Base-by-base conservation (phyloP, 2,797 vertebrate species). In the Oreochromis mossambicus region DNA sequence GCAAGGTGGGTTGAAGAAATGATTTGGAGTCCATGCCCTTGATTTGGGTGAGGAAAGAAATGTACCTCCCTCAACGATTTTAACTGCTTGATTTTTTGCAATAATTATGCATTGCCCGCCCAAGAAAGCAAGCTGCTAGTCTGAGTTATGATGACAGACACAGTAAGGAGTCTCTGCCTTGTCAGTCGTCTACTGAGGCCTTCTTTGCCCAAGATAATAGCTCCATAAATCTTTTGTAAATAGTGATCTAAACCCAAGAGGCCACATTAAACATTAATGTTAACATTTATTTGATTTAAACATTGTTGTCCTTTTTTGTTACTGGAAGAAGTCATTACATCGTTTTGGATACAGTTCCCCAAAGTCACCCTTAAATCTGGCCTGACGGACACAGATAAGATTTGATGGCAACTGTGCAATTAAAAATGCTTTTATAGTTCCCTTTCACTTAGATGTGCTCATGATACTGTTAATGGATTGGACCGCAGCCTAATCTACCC, bases 391-490 rank as follows among this genome's bases (percentile, higher is more conserved):
- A 38, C 32, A 14, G 26, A 80, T 84, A 21, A 68, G 48, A 61
- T 81, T 78, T 78, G 52, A 82, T 76, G 79, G 77, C 13, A 77
- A 66, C 19, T 50, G 46, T 32, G 26, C 82, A 82, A 73, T 87
- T 66, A 83, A 88, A 91, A 90, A 75, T 78, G 79, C 78, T 77
- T 90, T 86, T 76, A 51, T 84, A 83, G 50, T 77, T 91, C 43
- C 38, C 76, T 83, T 83, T 87, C 66, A 46, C 84, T 87, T 66
- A 78, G 88, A 92, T 90, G 50, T 81, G 58, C 78, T 86, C 48
- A 75, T 82, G 85, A 93, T 91, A 83, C 75, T 80, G 79, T 85
- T 91, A 91, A 90, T 90, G 84, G 89, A 81, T 90, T 89, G 88
- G 91, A 91, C 19, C 11, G 15, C 10, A 4, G 87, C 84, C 84